A percentile compares a stretch with the other conserved stretches of the same genome.
phyloP scores from a whole-genome alignment of 2,113 vertebrate genomes.

The Tetrax tetrax region DNA sequence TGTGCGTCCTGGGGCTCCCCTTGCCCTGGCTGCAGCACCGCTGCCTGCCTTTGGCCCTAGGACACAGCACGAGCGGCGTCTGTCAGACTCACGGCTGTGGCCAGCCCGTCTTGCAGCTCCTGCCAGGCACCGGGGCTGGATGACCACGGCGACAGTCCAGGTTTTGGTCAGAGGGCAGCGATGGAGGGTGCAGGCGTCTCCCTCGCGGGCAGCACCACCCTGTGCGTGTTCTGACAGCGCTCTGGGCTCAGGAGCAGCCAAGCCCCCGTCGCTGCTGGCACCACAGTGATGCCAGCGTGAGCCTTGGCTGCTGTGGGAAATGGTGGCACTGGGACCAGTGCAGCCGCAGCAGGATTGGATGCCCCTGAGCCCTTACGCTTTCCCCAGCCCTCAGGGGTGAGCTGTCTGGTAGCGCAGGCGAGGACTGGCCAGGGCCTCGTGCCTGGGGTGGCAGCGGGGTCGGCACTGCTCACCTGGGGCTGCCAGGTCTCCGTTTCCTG shows the following conservation, averaged over 20 bases:
- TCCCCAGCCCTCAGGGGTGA: not conserved
- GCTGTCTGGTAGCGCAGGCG: not conserved
- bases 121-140: not conserved
- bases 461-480: constrained; percentile 44
- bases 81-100: not conserved
- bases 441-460: not conserved
- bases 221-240: not conserved
- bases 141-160: not conserved
- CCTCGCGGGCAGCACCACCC: not conserved
- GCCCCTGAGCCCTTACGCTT: not conserved
- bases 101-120: not conserved
- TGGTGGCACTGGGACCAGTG: not conserved
- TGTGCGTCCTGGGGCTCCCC: constrained; percentile 16
- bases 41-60: not conserved
- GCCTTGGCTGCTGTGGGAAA: not conserved
- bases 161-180: not conserved
- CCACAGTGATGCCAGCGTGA: not conserved
- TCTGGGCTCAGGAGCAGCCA: not conserved
- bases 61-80: not conserved
- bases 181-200: fast-evolving
- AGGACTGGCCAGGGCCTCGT: not conserved
- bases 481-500: constrained; percentile 41
- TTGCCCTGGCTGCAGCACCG: not conserved
- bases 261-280: not conserved
- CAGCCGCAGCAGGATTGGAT: not conserved